phyloP scores from a whole-genome alignment of 2,888 invertebrate species.

The Cremastinae sp. region DNA sequence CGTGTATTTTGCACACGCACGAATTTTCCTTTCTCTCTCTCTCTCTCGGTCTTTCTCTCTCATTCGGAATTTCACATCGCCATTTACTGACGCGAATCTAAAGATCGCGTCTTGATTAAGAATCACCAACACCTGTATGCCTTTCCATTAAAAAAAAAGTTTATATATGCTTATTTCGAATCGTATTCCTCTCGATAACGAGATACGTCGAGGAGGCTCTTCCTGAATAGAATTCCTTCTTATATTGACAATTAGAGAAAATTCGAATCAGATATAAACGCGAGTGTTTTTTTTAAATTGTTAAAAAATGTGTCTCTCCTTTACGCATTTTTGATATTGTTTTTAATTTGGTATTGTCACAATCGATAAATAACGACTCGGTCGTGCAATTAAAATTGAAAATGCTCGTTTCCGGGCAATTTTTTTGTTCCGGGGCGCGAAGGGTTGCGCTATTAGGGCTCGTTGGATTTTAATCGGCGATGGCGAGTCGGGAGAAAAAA shows the following conservation, averaged over 20 bases:
- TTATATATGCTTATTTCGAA: neutral
- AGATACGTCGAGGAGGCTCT: neutral
- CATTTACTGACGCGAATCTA: constrained; percentile 44
- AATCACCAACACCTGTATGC: constrained; percentile 42
- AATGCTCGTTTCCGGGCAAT: constrained; percentile 51
- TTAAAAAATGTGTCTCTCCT: too few species aligned
- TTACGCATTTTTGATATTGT: too few species aligned
- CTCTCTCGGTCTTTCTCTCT: neutral
- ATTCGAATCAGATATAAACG: too few species aligned
- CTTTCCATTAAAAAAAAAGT: neutral
- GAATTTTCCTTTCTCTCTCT: too few species aligned
- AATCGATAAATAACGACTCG: constrained; percentile 67
- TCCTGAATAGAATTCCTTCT: neutral
- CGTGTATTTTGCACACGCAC: neutral
- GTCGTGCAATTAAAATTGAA: constrained; percentile 75
- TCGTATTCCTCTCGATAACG: constrained; percentile 21
- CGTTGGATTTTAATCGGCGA: constrained; percentile 60
- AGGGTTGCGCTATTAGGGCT: constrained; percentile 71
- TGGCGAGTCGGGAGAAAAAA: constrained; percentile 72
- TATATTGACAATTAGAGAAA: too few species aligned
- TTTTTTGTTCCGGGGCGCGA: constrained; percentile 51
- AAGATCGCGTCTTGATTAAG: constrained; percentile 54
- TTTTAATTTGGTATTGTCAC: too few species aligned
- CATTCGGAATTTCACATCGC: constrained; percentile 31
- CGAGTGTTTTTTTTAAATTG: too few species aligned